Evolutionary conservation across 1,140 invertebrate genomes (phyloP), one percentile per base, ranked within the genome.

Genomic region (Theocolax elegans): DNA sequence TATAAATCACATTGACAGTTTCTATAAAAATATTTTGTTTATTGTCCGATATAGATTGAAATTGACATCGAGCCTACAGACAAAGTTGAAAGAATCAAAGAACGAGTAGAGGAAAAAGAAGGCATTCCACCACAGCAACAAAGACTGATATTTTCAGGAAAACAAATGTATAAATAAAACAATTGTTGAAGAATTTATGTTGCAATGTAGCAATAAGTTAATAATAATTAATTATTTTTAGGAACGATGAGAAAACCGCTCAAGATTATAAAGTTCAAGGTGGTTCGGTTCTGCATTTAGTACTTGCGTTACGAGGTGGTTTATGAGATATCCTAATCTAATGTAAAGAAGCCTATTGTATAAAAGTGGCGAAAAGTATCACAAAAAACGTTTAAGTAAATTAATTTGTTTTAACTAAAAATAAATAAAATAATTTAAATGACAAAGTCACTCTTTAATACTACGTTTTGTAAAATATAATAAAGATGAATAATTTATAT

Each of bases 1-100:
- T n/a, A n/a, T n/a, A n/a, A n/a, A n/a, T n/a, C n/a, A n/a, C n/a
- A n/a, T n/a, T n/a, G n/a, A n/a, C n/a, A n/a, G n/a, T n/a, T n/a
- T n/a, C n/a, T n/a, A n/a, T n/a, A n/a, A n/a, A n/a, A n/a, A n/a
- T n/a, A n/a, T n/a, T n/a, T n/a, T n/a, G n/a, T n/a, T n/a, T n/a
- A n/a, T n/a, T n/a, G n/a, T n/a, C n/a, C 10, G 10, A 81, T 87
- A 68, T 78, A 93, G 91, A 98, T 99, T 81, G 98, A 99, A 89
- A 99, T 99, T 79, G 98, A 99, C 81, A 99, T 99, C 82, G 98
- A 99, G 87, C 97, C 97, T n/a, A 99, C 96, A 79, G 97, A 99
- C 86, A 99, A 98, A 90, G 97, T 99, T 31, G 97, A 99, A 85
- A 89, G 98, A 80, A 99, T 99, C 73, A 99, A 99, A 87, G 98